Conservation (phyloP, 2,888 invertebrate genomes). For the Choreutis nemorana region DNA sequence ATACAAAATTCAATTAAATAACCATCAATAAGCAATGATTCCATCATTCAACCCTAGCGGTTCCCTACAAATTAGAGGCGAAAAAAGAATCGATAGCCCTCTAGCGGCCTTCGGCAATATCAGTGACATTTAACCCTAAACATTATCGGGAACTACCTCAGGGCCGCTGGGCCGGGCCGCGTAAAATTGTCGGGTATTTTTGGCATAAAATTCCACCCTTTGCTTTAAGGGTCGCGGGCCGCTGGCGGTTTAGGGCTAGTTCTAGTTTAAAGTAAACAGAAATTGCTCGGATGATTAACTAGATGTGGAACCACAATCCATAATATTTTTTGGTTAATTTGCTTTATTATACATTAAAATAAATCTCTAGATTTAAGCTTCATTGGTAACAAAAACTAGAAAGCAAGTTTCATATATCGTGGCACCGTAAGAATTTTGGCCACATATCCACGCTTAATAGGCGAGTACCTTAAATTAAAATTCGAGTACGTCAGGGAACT, state of each 20-base stretch:
- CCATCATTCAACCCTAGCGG: slow-evolving; percentile 30
- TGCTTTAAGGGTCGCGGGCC: slow-evolving; percentile 42
- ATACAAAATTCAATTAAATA: slow-evolving; percentile 37
- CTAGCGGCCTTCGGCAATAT: slow-evolving; percentile 55
- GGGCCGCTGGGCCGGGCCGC: slow-evolving; percentile 48
- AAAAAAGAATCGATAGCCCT: slow-evolving; percentile 55
- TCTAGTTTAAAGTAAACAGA: too few relatives aligned
- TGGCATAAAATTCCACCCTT: slow-evolving; percentile 42
- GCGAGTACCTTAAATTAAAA: too few relatives aligned
- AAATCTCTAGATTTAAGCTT: too few relatives aligned
- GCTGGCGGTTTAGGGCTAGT: slow-evolving; percentile 37
- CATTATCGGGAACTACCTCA: slow-evolving; percentile 65
- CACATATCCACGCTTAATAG: too few relatives aligned
- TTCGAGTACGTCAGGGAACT: too few relatives aligned
- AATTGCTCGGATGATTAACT: too few relatives aligned
- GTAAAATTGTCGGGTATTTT: slow-evolving; percentile 59
- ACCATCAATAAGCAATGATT: slow-evolving; percentile 32
- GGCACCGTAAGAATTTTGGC: too few relatives aligned
- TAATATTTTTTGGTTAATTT: too few relatives aligned
- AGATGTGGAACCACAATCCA: too few relatives aligned
- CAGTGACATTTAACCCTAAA: slow-evolving; percentile 66
- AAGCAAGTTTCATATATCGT: too few relatives aligned
- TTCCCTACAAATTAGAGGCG: slow-evolving; percentile 54
- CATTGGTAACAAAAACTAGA: too few relatives aligned
- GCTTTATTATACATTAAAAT: too few relatives aligned